A percentile compares a stretch with the other conserved stretches of the same genome.
These are phyloP conservation scores for Acomys russatus DNA, from an alignment of 2,797 vertebrate species.

Conservation along the genomic window DNA sequence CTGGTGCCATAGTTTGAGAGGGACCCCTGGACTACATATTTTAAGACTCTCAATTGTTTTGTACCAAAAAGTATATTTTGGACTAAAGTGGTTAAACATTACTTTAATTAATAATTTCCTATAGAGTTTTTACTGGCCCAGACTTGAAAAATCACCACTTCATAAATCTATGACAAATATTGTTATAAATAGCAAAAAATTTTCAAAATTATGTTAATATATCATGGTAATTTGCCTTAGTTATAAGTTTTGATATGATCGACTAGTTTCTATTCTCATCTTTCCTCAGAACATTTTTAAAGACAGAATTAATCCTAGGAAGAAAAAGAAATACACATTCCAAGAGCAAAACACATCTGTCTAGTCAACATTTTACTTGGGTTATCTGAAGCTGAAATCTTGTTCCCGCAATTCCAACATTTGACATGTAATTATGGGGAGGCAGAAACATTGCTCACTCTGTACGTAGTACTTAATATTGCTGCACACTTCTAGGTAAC, in stretches of 20 bases:
- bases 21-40: background rate
- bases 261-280: conserved; percentile 54
- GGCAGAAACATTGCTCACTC: conserved; percentile 60
- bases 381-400: conserved; percentile 58
- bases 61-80: background rate
- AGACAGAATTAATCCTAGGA: conserved; percentile 15
- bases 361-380: conserved; percentile 65
- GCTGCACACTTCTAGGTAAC: conserved; percentile 60
- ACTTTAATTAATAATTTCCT: conserved; percentile 26
- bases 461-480: conserved; percentile 67
- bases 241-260: conserved; percentile 34
- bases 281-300: conserved; percentile 21
- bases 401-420: conserved; percentile 57
- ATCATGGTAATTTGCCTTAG: conserved; percentile 39
- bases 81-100: background rate
- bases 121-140: background rate
- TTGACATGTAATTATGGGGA: conserved; percentile 74
- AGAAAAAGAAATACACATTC: conserved; percentile 20
- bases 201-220: conserved; percentile 40
- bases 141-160: conserved; percentile 8
- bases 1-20: too few species aligned
- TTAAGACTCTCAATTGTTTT: background rate
- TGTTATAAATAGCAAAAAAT: background rate
- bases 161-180: conserved; percentile 45
- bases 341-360: conserved; percentile 43